phyloP scores from a whole-genome alignment of 2,113 vertebrate genomes.

The Bubo scandiacus region DNA sequence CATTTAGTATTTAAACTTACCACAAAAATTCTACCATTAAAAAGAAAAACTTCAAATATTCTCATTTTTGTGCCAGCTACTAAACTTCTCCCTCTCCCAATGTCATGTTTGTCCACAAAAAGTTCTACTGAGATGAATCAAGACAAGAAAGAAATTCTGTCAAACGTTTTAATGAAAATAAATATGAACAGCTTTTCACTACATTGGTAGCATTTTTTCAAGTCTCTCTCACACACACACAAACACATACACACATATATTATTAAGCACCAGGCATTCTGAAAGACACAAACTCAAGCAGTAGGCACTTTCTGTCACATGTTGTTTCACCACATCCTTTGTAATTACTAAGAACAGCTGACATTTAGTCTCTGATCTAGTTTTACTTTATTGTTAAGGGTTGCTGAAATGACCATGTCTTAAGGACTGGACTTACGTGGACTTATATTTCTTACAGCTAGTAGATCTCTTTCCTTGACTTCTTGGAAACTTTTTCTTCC shows the following conservation, averaged over 20 bases:
- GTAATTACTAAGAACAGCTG: background rate
- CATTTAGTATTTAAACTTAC: background rate
- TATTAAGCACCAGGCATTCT: background rate
- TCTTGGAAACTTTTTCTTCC: background rate
- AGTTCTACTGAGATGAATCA: background rate
- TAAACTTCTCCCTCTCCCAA: background rate
- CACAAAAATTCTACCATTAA: background rate
- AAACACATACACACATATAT: too few relatives aligned
- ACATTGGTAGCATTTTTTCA: background rate
- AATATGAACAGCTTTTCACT: background rate
- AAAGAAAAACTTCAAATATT: background rate
- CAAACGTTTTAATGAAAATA: background rate
- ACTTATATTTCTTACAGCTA: background rate
- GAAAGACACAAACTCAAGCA: background rate
- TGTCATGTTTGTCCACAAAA: background rate
- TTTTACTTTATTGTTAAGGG: background rate
- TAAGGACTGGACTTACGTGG: background rate
- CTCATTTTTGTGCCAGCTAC: background rate
- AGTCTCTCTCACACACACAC: too few relatives aligned
- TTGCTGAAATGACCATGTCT: background rate
- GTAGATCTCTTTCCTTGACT: background rate
- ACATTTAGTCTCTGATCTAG: background rate
- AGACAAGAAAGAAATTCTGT: background rate
- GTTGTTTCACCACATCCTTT: background rate
- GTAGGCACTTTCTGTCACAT: background rate